A percentile compares a stretch with the other conserved stretches of the same genome.
These are phyloP conservation scores for Morus bassanus DNA, from an alignment of 2,797 vertebrate species.

Conservation along the genomic window DNA sequence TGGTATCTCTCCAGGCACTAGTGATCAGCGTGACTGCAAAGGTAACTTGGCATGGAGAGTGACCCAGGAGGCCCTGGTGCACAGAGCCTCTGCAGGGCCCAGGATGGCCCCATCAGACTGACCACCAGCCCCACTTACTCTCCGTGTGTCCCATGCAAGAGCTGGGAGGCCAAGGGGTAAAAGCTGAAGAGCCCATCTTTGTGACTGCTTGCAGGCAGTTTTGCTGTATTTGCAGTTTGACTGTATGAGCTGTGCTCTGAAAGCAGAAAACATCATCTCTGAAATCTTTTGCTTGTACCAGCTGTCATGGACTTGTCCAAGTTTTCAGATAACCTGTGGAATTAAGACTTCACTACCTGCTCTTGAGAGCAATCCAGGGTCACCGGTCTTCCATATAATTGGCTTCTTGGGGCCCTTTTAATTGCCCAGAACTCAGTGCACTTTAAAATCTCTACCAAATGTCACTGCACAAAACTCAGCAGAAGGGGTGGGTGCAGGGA, in stretches of 20 bases:
- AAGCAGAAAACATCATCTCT: neutral
- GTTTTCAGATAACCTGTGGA: neutral
- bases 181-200: neutral
- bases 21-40: fast-evolving
- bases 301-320: neutral
- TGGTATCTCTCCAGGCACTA: neutral
- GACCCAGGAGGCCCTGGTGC: neutral
- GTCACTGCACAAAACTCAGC: neutral
- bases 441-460: neutral
- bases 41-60: neutral
- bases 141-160: fast-evolving
- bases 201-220: neutral
- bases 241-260: neutral
- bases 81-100: neutral
- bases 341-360: neutral
- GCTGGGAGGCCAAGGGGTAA: neutral
- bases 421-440: neutral
- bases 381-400: neutral
- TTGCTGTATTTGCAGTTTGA: neutral
- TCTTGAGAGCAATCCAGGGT: neutral
- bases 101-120: neutral
- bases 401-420: neutral
- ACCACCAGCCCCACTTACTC: neutral
- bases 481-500: neutral
- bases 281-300: neutral